Evolutionary conservation across 2,113 vertebrate genomes (phyloP).

Genomic region (Strix aluco): DNA sequence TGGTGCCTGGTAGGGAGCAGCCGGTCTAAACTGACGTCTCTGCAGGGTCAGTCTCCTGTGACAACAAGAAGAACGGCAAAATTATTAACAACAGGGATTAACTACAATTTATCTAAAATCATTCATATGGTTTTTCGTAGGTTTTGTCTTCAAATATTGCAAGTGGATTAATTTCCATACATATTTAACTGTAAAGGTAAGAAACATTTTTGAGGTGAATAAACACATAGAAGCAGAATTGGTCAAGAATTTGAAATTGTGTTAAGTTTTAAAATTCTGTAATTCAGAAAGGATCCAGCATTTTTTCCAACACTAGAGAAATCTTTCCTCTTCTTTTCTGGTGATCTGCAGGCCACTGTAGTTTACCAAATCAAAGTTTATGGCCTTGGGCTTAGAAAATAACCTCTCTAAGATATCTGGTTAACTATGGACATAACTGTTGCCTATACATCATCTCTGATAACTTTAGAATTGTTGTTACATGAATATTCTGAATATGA

Average conservation of each 20-base stretch:
- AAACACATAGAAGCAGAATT: not conserved
- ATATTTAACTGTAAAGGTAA: not conserved
- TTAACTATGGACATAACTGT: not conserved
- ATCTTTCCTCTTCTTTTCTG: not conserved
- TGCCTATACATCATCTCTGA: not conserved
- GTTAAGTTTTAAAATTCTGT: not conserved
- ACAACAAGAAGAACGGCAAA: not conserved
- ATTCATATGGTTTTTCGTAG: not conserved
- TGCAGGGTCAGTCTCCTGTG: rapidly evolving
- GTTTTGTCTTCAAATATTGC: not conserved
- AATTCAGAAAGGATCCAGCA: not conserved
- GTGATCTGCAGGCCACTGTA: not conserved
- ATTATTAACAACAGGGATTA: not conserved
- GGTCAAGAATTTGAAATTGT: not conserved
- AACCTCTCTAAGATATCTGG: not conserved
- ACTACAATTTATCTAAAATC: not conserved
- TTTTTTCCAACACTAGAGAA: not conserved
- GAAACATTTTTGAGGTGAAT: not conserved
- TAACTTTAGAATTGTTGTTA: constrained; percentile 21
- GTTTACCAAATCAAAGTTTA: not conserved
- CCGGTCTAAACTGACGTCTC: rapidly evolving
- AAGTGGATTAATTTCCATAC: not conserved
- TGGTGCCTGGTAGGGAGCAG: not conserved
- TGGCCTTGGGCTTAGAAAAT: not conserved
- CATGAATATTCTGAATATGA: constrained; percentile 32